Conservation (phyloP, 2,113 vertebrate species). For the Galeopterus variegatus region DNA sequence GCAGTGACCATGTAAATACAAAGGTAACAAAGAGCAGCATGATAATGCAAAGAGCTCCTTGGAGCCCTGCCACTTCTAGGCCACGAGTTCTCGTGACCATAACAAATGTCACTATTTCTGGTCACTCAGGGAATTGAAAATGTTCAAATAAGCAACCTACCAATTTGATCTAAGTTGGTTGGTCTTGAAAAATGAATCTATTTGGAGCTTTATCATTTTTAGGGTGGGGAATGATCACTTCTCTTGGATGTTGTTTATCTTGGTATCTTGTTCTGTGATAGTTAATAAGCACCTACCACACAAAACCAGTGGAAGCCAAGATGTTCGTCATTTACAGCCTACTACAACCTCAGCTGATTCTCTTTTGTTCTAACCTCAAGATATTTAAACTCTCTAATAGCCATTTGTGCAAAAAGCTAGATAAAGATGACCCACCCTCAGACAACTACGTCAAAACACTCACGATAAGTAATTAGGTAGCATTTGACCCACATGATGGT, state of each 20-base stretch:
- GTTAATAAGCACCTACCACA: not conserved
- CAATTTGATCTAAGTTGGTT: not conserved
- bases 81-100: not conserved
- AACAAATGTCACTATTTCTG: not conserved
- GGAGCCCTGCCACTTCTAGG: not conserved
- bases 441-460: not conserved
- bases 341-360: not conserved
- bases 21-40: not conserved
- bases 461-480: not conserved
- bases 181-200: constrained; percentile 11
- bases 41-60: not conserved
- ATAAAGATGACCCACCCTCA: not conserved
- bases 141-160: not conserved
- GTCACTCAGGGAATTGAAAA: not conserved
- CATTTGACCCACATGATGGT: not conserved
- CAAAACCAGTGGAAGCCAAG: not conserved
- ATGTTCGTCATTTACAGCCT: not conserved
- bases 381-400: not conserved
- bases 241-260: not conserved
- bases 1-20: not conserved
- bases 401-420: not conserved
- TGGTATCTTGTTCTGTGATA: not conserved
- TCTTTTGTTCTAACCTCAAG: constrained; percentile 24
- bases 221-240: not conserved
- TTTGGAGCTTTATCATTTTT: not conserved